Base-by-base conservation (phyloP, 2,797 vertebrate genomes). In the Meriones psammophilus region DNA sequence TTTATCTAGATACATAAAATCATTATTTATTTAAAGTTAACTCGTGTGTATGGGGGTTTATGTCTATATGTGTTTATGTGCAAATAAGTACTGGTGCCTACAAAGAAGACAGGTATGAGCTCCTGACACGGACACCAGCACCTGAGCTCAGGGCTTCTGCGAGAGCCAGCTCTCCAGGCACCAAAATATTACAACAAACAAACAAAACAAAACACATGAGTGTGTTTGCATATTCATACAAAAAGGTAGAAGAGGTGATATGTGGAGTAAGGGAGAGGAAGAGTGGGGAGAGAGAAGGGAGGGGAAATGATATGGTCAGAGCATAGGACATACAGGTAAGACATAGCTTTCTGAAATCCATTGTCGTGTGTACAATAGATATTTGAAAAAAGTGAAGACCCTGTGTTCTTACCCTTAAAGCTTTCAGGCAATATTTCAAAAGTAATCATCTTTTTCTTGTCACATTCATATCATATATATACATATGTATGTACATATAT, bases 381-480 rank as follows among this genome's bases (percentile, higher is more conserved):
- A 24, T 64, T 7, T 42, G 60, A 56, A 94, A 88, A 79, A 85
- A 22, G 18, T 18, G 24, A 28, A 46, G 73, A 87, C 33, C 42
- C 58, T 28, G 8, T 54, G 39, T 54, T 42, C 5, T 77, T 28
- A 73, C 56, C 46, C 66, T 86, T 86, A 87, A 93, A 94, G 33
- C 83, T 24, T 77, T 10, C 54, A 42, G 33, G 15, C 64, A 58
- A 88, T 6, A 88, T 77, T 33, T 90, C 83, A 96, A 95, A 80
- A 50, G 58, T 10, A 33, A 64, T n/a, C 54, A 88, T 78, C 26
- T 18, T 81, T 77, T 81, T 77, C 87, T 6, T 30, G 64, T 74
- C 6, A 36, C 73, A 94, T 46, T 86, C 69, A 30, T 12, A n/a
- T 76, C 18, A 46, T 24, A 50, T 36, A 83, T n/a, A 33, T 22